Percentiles rank a stretch among this genome's conserved stretches.
Evolutionary conservation across 2,888 invertebrate species (phyloP).

Genomic region (Drosophila mayaguana): DNA sequence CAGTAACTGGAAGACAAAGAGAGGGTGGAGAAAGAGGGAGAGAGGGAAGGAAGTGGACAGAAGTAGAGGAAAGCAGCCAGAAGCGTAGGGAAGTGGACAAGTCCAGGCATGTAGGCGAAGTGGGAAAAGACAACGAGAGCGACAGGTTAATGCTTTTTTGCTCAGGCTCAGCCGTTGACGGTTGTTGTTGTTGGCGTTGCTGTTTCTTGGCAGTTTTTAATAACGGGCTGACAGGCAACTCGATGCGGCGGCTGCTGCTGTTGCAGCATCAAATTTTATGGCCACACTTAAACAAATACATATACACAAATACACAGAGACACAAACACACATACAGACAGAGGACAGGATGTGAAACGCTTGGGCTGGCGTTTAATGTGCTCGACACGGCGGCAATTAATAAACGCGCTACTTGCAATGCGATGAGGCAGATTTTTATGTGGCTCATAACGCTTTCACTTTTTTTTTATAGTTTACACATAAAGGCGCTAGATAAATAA

Average conservation of each 20-base stretch:
- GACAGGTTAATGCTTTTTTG: constrained; percentile 62
- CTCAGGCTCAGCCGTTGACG: constrained; percentile 9
- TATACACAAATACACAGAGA: constrained; percentile 3
- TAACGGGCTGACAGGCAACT: constrained; percentile 57
- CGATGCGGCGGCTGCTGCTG: constrained; percentile 33
- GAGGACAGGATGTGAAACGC: constrained; percentile 5
- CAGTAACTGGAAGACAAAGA: no score
- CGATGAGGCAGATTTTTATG: constrained; percentile 45
- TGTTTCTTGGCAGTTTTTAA: constrained; percentile 58
- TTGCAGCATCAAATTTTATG: constrained; percentile 68
- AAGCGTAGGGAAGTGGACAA: not conserved
- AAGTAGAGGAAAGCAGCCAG: not conserved
- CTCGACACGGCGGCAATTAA: constrained; percentile 66
- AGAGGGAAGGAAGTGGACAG: not conserved
- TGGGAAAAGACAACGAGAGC: constrained; percentile 29
- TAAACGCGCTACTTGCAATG: constrained; percentile 57
- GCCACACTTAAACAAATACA: constrained; percentile 59
- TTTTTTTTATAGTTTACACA: constrained; percentile 55
- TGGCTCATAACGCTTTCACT: constrained; percentile 54
- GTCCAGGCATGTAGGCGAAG: not conserved
- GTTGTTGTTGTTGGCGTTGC: constrained; percentile 18
- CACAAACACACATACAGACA: not conserved
- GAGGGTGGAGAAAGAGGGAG: not conserved
- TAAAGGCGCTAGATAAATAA: constrained; percentile 55
- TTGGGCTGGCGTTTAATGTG: constrained; percentile 51